These are phyloP conservation scores for Sparus aurata DNA, from an alignment of 2,797 vertebrate species.

Conservation along the genomic window DNA sequence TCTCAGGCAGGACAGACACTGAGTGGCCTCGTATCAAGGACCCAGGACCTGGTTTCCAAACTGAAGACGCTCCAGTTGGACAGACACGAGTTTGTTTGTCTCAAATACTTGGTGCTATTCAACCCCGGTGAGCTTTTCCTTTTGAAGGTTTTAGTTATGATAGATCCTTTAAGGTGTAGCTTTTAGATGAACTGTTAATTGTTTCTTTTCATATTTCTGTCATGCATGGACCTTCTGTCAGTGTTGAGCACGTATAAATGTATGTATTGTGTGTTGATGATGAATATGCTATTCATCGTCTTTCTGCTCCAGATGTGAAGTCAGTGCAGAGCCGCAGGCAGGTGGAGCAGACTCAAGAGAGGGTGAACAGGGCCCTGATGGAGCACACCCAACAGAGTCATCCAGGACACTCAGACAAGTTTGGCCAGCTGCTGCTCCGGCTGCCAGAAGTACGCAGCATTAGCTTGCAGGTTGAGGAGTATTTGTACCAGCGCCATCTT, in stretches of 20 bases:
- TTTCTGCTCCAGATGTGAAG: slow-evolving; percentile 83
- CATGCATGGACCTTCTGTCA: background rate
- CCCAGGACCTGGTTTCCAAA: slow-evolving; percentile 87
- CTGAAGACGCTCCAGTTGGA: slow-evolving; percentile 86
- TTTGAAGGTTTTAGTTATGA: background rate
- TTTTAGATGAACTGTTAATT: background rate
- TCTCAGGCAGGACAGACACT: slow-evolving; percentile 85
- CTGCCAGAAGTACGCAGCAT: slow-evolving; percentile 90
- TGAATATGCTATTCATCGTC: background rate
- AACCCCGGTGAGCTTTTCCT: slow-evolving; percentile 83
- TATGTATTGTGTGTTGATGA: slow-evolving; percentile 7
- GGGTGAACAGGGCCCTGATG: slow-evolving; percentile 88
- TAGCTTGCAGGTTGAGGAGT: slow-evolving; percentile 88
- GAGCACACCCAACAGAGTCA: slow-evolving; percentile 84
- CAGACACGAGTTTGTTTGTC: slow-evolving; percentile 87
- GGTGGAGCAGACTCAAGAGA: slow-evolving; percentile 87
- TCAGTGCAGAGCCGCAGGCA: slow-evolving; percentile 82
- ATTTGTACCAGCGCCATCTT: slow-evolving; percentile 89
- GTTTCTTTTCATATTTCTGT: background rate
- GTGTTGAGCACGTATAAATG: background rate
- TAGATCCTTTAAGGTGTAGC: background rate
- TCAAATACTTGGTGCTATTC: slow-evolving; percentile 88
- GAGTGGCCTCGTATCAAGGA: slow-evolving; percentile 84
- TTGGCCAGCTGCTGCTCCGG: slow-evolving; percentile 88
- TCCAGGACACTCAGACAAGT: slow-evolving; percentile 86